These are phyloP conservation scores for Druceiella hillmani DNA, from an alignment of 2,888 invertebrate genomes.

Conservation along the genomic window DNA sequence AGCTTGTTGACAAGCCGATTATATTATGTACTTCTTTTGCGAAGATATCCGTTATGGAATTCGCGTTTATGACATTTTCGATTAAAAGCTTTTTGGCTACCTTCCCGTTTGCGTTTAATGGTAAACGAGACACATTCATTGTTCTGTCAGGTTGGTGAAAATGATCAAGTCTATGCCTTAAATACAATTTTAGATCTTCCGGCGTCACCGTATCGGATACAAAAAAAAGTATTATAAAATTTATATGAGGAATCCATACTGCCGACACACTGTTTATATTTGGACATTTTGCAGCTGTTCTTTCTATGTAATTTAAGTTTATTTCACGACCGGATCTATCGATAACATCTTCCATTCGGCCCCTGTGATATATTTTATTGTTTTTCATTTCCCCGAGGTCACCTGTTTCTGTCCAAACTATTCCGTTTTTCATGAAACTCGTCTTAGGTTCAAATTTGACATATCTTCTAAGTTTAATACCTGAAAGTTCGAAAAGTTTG, in stretches of 20 bases:
- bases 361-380: constrained; percentile 55
- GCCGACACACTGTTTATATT: constrained; percentile 48
- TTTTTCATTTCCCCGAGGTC: constrained; percentile 59
- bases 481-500: constrained; percentile 35
- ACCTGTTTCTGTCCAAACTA: constrained; percentile 55
- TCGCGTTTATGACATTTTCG: too few relatives aligned
- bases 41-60: too few relatives aligned
- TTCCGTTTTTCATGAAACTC: constrained; percentile 29
- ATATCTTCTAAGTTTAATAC: constrained; percentile 49
- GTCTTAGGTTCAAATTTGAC: constrained; percentile 34
- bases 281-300: constrained; percentile 37
- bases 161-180: constrained; percentile 42
- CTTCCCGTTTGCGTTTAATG: constrained; percentile 65
- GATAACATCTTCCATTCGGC: constrained; percentile 62
- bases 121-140: constrained; percentile 52
- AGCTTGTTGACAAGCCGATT: too few relatives aligned
- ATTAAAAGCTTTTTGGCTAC: constrained; percentile 46
- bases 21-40: too few relatives aligned
- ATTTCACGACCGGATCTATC: constrained; percentile 75
- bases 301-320: constrained; percentile 54
- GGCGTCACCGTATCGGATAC: constrained; percentile 36
- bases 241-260: constrained; percentile 47
- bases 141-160: constrained; percentile 62
- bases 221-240: constrained; percentile 49
- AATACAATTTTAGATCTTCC: constrained; percentile 35